Evolutionary conservation across 1,140 invertebrate species (phyloP).

Genomic region (Lepidurus apus): DNA sequence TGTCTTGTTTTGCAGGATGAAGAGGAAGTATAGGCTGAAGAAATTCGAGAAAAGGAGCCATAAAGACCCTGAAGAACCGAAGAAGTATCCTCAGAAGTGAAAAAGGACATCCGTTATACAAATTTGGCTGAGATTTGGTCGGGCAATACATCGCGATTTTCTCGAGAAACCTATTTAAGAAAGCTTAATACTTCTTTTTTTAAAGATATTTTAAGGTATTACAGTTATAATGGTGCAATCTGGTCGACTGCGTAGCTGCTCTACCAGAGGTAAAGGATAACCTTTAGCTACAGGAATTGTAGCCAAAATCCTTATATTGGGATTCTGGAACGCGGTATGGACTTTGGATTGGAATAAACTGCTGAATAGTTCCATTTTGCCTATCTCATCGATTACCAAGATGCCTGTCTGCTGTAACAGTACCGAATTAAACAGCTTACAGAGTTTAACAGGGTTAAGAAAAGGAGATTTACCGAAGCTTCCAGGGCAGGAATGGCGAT

Average conservation of each 20-base stretch:
- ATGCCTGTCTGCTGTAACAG: constrained; percentile 40
- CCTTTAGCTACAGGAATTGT: constrained; percentile 52
- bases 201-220: constrained; percentile 15
- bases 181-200: neutral
- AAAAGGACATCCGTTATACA: neutral
- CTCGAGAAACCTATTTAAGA: constrained; percentile 23
- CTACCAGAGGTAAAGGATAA: constrained; percentile 46
- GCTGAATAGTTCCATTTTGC: constrained; percentile 63
- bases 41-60: constrained; percentile 48
- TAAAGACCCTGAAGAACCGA: constrained; percentile 38
- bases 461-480: constrained; percentile 38
- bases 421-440: neutral
- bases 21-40: constrained; percentile 48
- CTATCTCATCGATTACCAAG: constrained; percentile 59
- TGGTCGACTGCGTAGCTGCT: constrained; percentile 42
- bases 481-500: constrained; percentile 49
- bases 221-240: constrained; percentile 41
- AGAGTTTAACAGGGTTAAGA: neutral
- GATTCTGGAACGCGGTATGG: constrained; percentile 42
- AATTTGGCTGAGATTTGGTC: constrained; percentile 20
- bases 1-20: constrained; percentile 37
- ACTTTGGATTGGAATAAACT: constrained; percentile 48
- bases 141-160: constrained; percentile 25
- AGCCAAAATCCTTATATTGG: constrained; percentile 47
- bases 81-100: neutral